Evolutionary conservation across 2,797 vertebrate genomes (phyloP).

Genomic region (Polyboroides typus): DNA sequence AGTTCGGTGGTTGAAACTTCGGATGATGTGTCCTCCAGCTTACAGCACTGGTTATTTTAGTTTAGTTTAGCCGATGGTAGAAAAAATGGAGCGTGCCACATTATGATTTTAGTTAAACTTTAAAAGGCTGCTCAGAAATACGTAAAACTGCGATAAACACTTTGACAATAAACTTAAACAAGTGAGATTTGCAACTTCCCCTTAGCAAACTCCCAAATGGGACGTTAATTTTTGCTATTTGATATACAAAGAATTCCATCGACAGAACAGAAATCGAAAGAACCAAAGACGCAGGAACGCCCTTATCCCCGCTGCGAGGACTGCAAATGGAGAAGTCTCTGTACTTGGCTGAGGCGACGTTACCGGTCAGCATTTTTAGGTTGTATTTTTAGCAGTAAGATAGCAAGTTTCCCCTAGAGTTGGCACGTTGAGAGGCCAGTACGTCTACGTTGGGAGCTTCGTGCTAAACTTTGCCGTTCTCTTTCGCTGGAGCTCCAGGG

Average conservation of each 20-base stretch:
- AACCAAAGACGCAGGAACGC: not conserved
- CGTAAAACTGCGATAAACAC: not conserved
- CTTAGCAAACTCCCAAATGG: not conserved
- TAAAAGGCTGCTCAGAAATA: not conserved
- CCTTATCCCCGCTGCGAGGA: too few species aligned
- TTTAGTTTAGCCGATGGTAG: not conserved
- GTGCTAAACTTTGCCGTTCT: not conserved
- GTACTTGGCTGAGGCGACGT: not conserved
- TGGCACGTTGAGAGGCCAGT: not conserved
- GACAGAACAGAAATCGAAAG: not conserved
- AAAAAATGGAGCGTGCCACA: not conserved
- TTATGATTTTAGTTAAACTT: not conserved
- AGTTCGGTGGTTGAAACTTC: too few species aligned
- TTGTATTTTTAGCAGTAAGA: not conserved
- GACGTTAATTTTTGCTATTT: not conserved
- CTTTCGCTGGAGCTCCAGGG: not conserved
- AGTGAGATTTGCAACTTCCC: not conserved
- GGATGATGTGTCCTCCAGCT: not conserved
- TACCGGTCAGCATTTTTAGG: not conserved
- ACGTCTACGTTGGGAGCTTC: rapidly evolving
- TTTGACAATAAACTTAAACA: not conserved
- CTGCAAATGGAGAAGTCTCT: not conserved
- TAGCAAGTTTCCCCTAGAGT: not conserved
- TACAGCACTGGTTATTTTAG: not conserved
- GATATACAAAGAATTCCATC: not conserved